Percentiles rank a stretch among this genome's conserved stretches.
Conservation (phyloP, 64 coral and sea anemone species). For the Hydrozoanthus tunicans region DNA sequence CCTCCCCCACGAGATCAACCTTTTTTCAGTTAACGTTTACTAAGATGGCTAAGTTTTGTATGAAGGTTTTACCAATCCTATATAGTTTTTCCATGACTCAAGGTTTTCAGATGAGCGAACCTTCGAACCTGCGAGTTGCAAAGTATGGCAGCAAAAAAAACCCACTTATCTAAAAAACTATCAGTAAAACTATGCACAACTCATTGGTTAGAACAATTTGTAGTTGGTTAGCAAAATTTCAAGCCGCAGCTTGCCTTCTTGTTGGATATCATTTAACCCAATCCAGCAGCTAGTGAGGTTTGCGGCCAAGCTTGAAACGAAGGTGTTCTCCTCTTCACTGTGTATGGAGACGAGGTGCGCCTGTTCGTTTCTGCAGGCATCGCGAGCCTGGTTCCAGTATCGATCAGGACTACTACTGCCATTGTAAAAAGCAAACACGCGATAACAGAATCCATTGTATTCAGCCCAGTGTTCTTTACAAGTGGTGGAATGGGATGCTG, state of each 20-base stretch:
- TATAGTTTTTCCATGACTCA: too few species aligned
- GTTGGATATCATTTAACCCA: slow-evolving; percentile 15
- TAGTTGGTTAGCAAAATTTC: neutral
- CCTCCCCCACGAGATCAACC: too few species aligned
- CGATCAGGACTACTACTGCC: neutral
- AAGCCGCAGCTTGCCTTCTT: neutral
- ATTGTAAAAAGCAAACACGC: neutral
- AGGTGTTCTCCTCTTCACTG: neutral
- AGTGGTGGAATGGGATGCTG: neutral
- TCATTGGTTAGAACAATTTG: too few species aligned
- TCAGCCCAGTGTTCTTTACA: neutral
- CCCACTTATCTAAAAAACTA: too few species aligned
- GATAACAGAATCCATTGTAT: neutral
- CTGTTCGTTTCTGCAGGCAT: neutral
- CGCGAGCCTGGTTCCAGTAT: neutral
- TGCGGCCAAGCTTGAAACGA: neutral
- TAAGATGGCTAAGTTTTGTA: too few species aligned
- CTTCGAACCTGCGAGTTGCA: too few species aligned
- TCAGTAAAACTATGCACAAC: too few species aligned
- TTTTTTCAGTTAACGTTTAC: too few species aligned
- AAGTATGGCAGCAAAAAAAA: too few species aligned
- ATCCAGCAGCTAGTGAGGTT: neutral
- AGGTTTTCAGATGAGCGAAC: too few species aligned
- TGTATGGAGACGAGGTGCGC: neutral
- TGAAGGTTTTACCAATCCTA: too few species aligned